Conservation (phyloP, 2,113 vertebrate species). For the Heteronetta atricapilla region DNA sequence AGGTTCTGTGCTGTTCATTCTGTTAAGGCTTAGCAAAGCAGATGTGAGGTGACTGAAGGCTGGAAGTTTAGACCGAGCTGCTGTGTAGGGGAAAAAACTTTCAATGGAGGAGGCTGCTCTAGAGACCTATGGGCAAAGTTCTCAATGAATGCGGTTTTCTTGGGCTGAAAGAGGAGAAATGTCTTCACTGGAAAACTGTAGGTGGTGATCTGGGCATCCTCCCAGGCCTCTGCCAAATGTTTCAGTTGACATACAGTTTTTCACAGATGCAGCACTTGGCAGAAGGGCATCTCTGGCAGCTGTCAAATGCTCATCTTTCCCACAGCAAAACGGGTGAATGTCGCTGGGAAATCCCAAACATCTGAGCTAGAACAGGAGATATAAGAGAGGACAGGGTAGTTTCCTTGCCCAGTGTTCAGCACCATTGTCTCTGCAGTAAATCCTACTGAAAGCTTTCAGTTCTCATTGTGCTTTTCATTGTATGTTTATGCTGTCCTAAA, state of each 20-base stretch:
- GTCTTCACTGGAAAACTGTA: conserved; percentile 6
- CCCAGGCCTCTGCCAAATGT: neutral
- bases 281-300: neutral
- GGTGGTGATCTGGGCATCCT: conserved; percentile 41
- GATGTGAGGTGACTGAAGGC: neutral
- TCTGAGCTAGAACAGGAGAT: neutral
- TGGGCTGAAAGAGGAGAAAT: neutral
- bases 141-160: neutral
- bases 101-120: neutral
- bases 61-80: neutral
- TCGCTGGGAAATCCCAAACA: conserved; percentile 31
- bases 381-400: neutral
- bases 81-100: neutral
- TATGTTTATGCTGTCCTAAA: neutral
- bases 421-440: neutral
- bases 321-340: neutral
- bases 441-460: neutral
- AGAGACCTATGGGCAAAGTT: neutral
- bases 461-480: neutral
- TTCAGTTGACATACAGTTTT: conserved; percentile 21
- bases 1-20: neutral
- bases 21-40: neutral
- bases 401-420: neutral
- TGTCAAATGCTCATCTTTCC: conserved; percentile 43
- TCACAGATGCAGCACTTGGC: conserved; percentile 32